These are phyloP conservation scores for Sebastes diaconus DNA, from an alignment of 2,797 vertebrate species.

Conservation along the genomic window DNA sequence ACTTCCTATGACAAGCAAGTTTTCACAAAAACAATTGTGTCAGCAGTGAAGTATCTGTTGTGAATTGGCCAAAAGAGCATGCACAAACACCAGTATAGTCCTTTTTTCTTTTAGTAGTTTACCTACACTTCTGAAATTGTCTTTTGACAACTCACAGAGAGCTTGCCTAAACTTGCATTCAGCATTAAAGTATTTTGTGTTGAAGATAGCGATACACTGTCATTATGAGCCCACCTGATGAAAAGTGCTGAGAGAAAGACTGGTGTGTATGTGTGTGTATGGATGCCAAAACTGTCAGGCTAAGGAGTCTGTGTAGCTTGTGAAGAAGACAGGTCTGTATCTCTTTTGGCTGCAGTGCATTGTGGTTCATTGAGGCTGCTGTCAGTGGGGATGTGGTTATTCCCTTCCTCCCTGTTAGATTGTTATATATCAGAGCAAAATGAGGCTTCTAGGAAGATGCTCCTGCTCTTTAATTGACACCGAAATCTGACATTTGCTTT, in stretches of 20 bases:
- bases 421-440: conserved; percentile 4
- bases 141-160: neutral
- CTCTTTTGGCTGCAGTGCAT: conserved; percentile 17
- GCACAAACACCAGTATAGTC: neutral
- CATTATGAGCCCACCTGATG: neutral
- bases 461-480: conserved; percentile 17
- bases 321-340: conserved; percentile 7
- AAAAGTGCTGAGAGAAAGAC: conserved; percentile 6
- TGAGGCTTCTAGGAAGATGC: neutral
- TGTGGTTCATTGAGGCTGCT: conserved; percentile 23
- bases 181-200: neutral
- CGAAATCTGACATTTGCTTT: conserved; percentile 20
- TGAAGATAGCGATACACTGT: neutral
- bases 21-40: neutral
- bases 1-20: neutral
- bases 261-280: neutral
- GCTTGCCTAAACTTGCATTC: neutral
- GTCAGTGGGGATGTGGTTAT: conserved; percentile 7
- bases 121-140: neutral
- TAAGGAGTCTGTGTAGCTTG: neutral
- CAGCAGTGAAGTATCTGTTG: neutral
- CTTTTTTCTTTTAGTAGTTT: neutral
- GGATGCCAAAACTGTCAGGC: conserved; percentile 5
- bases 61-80: neutral
- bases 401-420: neutral